These are phyloP conservation scores for Heterodera schachtii DNA, from an alignment of 1,140 invertebrate species.

Conservation along the genomic window DNA sequence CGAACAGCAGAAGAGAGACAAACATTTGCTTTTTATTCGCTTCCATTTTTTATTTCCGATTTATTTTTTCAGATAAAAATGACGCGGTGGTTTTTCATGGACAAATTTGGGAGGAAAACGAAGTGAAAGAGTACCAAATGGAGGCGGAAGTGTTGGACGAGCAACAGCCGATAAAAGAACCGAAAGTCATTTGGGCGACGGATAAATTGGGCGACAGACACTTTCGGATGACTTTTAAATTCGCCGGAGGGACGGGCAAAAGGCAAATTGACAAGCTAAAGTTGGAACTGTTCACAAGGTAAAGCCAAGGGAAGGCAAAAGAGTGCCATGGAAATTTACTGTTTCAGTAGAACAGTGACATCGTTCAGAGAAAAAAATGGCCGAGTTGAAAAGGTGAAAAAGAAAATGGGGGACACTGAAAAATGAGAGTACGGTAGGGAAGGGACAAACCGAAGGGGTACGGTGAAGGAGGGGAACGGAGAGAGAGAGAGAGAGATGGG, in stretches of 20 bases:
- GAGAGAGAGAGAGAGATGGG: neutral
- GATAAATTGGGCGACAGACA: neutral
- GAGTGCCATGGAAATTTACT: neutral
- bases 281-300: neutral
- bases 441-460: neutral
- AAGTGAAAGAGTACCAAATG: conserved; percentile 5
- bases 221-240: neutral
- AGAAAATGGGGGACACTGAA: neutral
- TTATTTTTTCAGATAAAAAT: neutral
- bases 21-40: too few species aligned
- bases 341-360: neutral
- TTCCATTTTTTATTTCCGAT: too few species aligned
- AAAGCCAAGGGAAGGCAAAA: neutral
- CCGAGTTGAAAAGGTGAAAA: neutral
- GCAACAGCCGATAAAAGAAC: neutral
- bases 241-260: neutral
- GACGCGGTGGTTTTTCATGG: neutral
- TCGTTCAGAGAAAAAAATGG: neutral
- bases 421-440: neutral
- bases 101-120: conserved; percentile 7
- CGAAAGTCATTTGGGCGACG: neutral
- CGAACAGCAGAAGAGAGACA: too few species aligned
- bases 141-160: conserved; percentile 7
- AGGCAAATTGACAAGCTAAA: neutral
- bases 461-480: too few species aligned